Percentiles rank a stretch among this genome's conserved stretches.
Conservation (phyloP, 2,113 vertebrate genomes). For the Bettongia penicillata region DNA sequence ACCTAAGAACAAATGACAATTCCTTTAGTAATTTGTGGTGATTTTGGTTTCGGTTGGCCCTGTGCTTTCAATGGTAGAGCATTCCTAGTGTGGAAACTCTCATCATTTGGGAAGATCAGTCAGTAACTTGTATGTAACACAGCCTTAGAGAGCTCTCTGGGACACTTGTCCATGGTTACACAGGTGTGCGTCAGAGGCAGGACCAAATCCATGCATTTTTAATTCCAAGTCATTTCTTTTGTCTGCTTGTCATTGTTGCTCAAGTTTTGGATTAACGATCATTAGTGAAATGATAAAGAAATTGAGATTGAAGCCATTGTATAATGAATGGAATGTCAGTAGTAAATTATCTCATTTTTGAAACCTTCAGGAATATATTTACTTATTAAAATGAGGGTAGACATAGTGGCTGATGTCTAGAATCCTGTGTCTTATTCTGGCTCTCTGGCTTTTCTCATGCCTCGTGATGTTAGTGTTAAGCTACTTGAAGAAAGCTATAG, state of each 20-base stretch:
- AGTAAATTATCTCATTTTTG: not conserved
- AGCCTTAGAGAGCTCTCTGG: not conserved
- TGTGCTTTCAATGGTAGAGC: not conserved
- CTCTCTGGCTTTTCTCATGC: not conserved
- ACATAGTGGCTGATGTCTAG: constrained; percentile 7
- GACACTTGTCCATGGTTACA: not conserved
- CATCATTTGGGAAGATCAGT: not conserved
- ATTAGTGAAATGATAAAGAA: constrained; percentile 30
- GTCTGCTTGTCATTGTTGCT: not conserved
- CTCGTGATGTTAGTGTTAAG: not conserved
- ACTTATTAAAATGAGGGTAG: not conserved
- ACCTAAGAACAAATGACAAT: not conserved
- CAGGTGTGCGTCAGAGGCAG: not conserved
- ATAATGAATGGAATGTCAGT: constrained; percentile 1
- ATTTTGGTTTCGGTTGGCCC: constrained; percentile 10
- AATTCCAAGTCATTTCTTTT: not conserved
- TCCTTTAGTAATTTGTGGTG: constrained; percentile 36
- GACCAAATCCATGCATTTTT: not conserved
- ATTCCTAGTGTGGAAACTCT: not conserved
- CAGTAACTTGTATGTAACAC: not conserved
- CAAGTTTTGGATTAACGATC: not conserved
- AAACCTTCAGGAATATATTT: not conserved
- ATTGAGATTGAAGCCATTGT: constrained; percentile 24
- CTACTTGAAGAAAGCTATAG: constrained; percentile 14
- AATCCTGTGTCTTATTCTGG: constrained; percentile 39